phyloP scores from a whole-genome alignment of 2,888 invertebrate species.

The Corbicula japonica region DNA sequence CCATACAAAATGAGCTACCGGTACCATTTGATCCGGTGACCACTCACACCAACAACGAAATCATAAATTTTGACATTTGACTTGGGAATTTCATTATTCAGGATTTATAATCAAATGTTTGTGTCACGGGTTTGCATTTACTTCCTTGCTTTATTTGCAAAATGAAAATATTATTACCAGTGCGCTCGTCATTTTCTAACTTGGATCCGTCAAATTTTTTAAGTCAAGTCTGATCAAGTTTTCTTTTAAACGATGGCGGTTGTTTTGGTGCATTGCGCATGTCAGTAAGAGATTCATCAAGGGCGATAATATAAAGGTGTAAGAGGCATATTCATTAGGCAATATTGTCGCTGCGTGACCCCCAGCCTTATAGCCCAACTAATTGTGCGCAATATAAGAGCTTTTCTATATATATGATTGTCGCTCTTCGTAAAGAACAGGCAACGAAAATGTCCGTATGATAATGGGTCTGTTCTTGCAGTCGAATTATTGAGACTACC shows the following conservation, averaged over 20 bases:
- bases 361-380: no score
- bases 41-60: not conserved
- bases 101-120: not conserved
- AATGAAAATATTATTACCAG: constrained; percentile 66
- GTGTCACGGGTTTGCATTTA: no score
- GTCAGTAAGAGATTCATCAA: constrained; percentile 46
- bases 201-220: constrained; percentile 1
- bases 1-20: not conserved
- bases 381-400: no score
- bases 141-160: not conserved
- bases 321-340: no score
- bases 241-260: constrained; percentile 78
- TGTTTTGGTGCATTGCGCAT: constrained; percentile 67
- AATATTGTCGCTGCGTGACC: no score
- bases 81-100: not conserved
- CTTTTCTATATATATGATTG: no score
- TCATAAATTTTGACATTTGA: not conserved
- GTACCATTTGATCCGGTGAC: not conserved
- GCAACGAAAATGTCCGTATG: no score
- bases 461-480: no score
- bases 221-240: constrained; percentile 70
- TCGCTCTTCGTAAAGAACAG: no score
- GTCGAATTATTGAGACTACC: no score
- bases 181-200: constrained; percentile 74
- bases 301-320: constrained; percentile 50